phyloP scores from a whole-genome alignment of 2,797 vertebrate genomes.

The Aplochiton taeniatus region DNA sequence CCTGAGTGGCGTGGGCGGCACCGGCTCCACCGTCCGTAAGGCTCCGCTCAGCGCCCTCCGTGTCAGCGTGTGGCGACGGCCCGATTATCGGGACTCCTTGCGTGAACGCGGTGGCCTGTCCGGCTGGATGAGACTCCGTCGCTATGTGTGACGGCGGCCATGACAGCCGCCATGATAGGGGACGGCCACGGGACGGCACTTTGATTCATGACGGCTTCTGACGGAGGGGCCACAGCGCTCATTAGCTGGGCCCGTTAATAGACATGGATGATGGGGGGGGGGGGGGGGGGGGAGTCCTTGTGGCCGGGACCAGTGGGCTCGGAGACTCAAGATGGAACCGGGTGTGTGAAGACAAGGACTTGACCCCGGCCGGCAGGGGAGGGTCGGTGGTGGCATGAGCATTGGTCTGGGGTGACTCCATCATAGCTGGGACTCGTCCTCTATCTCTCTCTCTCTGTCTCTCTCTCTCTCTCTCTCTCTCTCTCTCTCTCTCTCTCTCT shows the following conservation, averaged over 20 bases:
- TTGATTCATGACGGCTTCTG: slow-evolving; percentile 67
- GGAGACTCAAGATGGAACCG: too few species aligned
- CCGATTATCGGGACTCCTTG: neutral
- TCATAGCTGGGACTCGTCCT: too few species aligned
- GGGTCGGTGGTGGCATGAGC: too few species aligned
- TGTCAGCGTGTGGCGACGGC: neutral
- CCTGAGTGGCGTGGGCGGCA: slow-evolving; percentile 43
- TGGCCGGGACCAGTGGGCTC: slow-evolving; percentile 50
- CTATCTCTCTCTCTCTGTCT: too few species aligned
- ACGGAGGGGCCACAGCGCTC: slow-evolving; percentile 9
- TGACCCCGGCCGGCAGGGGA: too few species aligned
- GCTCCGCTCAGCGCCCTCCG: slow-evolving; percentile 32
- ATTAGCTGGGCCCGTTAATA: too few species aligned
- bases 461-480: slow-evolving; percentile 5
- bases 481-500: neutral
- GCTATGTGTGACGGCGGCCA: slow-evolving; percentile 66
- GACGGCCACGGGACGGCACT: slow-evolving; percentile 69
- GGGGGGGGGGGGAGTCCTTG: slow-evolving; percentile 63
- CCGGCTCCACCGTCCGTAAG: slow-evolving; percentile 55
- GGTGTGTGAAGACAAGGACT: too few species aligned
- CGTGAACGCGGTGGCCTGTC: slow-evolving; percentile 31
- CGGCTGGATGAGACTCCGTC: slow-evolving; percentile 40
- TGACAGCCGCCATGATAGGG: slow-evolving; percentile 56
- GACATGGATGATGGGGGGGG: too few species aligned
- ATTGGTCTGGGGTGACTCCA: too few species aligned